Percentiles rank a stretch among this genome's conserved stretches.
These are phyloP conservation scores for Ips nitidus DNA, from an alignment of 1,140 invertebrate genomes.

Conservation along the genomic window DNA sequence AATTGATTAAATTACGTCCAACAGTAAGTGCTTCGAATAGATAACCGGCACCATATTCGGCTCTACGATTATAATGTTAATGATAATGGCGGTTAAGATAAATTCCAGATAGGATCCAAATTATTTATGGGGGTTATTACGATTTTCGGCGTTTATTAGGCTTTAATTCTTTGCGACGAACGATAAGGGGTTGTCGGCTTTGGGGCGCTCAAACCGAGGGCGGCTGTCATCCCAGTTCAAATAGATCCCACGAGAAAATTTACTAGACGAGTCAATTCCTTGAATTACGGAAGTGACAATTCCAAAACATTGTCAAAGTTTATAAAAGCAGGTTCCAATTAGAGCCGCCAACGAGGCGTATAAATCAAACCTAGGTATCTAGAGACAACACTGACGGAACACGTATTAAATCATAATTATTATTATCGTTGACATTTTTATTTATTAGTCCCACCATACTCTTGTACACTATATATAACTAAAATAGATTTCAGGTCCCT, in stretches of 20 bases:
- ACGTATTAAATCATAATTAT: background rate
- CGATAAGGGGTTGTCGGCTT: slow-evolving; percentile 9
- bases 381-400: background rate
- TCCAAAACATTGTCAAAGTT: background rate
- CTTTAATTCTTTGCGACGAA: slow-evolving; percentile 8
- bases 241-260: too few species aligned
- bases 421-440: slow-evolving; percentile 3
- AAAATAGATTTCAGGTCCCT: too few species aligned
- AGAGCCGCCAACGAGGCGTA: background rate
- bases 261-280: too few species aligned
- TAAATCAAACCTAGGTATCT: background rate
- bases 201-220: background rate
- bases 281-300: background rate
- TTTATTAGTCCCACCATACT: slow-evolving; percentile 2
- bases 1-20: slow-evolving; percentile 17
- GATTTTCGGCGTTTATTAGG: slow-evolving; percentile 9
- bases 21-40: slow-evolving; percentile 14
- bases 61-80: slow-evolving; percentile 12
- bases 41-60: slow-evolving; percentile 9
- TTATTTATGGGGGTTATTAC: slow-evolving; percentile 18
- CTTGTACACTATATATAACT: background rate
- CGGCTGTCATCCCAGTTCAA: background rate
- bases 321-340: background rate
- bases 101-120: slow-evolving; percentile 1
- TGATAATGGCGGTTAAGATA: slow-evolving; percentile 14